Evolutionary conservation across 2,797 vertebrate species (phyloP).

Genomic region (Echeneis naucrates): DNA sequence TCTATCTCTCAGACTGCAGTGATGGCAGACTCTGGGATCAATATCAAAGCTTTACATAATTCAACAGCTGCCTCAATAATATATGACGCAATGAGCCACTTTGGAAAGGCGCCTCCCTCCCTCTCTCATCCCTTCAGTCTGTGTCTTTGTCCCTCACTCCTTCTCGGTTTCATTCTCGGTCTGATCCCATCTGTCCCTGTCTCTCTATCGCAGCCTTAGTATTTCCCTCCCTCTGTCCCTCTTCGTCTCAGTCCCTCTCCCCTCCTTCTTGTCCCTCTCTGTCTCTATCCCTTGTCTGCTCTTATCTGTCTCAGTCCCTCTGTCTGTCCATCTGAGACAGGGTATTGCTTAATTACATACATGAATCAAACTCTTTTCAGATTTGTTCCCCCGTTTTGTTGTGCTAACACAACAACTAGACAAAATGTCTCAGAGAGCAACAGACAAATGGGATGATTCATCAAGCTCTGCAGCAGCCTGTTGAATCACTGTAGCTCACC

Average conservation of each 20-base stretch:
- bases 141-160: constrained; percentile 1
- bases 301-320: background rate
- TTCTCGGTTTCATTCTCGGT: background rate
- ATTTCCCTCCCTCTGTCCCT: constrained; percentile 11
- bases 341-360: background rate
- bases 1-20: constrained; percentile 65
- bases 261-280: background rate
- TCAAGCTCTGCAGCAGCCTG: constrained; percentile 6
- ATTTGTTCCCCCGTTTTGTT: constrained; percentile 1
- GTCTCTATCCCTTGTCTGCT: background rate
- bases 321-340: background rate
- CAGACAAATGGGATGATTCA: constrained; percentile 17
- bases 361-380: background rate
- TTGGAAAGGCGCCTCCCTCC: constrained; percentile 36
- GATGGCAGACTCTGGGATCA: constrained; percentile 71
- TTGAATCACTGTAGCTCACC: background rate
- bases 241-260: background rate
- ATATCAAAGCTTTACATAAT: constrained; percentile 83
- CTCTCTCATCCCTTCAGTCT: background rate
- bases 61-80: constrained; percentile 79
- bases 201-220: background rate
- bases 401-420: background rate
- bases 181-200: too few species aligned
- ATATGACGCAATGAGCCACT: constrained; percentile 69
- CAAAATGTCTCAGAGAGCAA: constrained; percentile 18